Base-by-base conservation (phyloP, 2,888 invertebrate species). In the Matsumyia berberina region DNA sequence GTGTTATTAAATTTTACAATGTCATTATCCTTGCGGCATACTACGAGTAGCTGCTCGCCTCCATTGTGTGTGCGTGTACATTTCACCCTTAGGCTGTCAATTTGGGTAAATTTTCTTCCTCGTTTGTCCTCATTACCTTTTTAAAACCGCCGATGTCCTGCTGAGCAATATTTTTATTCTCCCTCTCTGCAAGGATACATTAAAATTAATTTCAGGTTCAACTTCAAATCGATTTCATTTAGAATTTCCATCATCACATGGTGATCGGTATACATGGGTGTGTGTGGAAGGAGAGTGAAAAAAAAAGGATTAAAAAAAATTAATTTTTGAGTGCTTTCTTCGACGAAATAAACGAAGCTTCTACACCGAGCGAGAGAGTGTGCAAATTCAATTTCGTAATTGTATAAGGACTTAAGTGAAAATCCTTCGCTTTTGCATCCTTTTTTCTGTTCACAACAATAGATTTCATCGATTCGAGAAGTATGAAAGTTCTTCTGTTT, bases 381-480 rank as follows among this genome's bases (percentile, higher is more conserved):
- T 85, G 79, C 74, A 79, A 85, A 85, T 85, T 85, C 79, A 85
- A 85, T 85, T 85, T 85, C 53, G 69, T 85, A 85, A 85, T 85
- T 85, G 83, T 51, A 79, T 85, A 85, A 85, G 79, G 79, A 85
- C 83, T 85, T 85, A 69, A 85, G 79, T 66, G 64, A 57, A 73
- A 85, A 74, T 85, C 57, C 79, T 79, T 85, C n/a, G n/a, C n/a
- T n/a, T n/a, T n/a, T n/a, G n/a, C n/a, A n/a, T n/a, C n/a, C 69
- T 73, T 58, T 9, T 37, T 11, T 17, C 15, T 35, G 1, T 66
- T 58, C 67, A 58, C 29, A 69, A 77, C 69, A 77, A 77, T 69
- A 44, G 60, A 60, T 33, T n/a, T 39, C 53, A 42, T 49, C 15
- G 17, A 66, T 46, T 44, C 44, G 17, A 17, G 24, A 29, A 58